These are phyloP conservation scores for Montipora capricornis DNA, from an alignment of 64 coral and sea anemone genomes.

Conservation along the genomic window DNA sequence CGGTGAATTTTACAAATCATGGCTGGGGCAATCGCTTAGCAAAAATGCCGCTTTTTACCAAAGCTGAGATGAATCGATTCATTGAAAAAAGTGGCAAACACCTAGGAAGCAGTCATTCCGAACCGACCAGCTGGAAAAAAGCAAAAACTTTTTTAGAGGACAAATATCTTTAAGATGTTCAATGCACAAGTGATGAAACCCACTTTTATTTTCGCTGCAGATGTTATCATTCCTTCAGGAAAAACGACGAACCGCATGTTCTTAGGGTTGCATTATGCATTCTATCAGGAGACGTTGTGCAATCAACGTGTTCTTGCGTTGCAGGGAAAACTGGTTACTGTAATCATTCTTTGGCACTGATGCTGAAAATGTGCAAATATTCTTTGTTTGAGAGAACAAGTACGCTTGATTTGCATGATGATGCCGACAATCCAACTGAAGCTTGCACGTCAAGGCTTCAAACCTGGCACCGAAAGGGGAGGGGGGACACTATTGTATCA, in stretches of 20 bases:
- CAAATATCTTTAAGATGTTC: slow-evolving; percentile 25
- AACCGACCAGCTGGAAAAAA: slow-evolving; percentile 33
- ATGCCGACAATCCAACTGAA: not conserved
- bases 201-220: slow-evolving; percentile 30
- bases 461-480: not conserved
- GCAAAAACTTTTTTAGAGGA: slow-evolving; percentile 5
- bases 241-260: not conserved
- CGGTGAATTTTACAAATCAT: too few relatives aligned
- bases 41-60: too few relatives aligned
- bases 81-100: slow-evolving; percentile 17
- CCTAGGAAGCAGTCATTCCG: slow-evolving; percentile 22
- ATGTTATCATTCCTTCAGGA: not conserved
- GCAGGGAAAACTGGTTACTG: not conserved
- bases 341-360: not conserved
- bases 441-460: slow-evolving; percentile 1
- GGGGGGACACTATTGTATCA: slow-evolving; percentile 4
- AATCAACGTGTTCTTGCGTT: slow-evolving; percentile 40
- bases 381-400: slow-evolving; percentile 1
- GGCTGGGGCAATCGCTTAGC: too few relatives aligned
- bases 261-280: slow-evolving; percentile 17
- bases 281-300: slow-evolving; percentile 9
- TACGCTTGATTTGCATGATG: not conserved
- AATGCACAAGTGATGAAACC: slow-evolving; percentile 24
- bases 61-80: slow-evolving; percentile 19
- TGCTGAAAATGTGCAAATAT: slow-evolving; percentile 50